phyloP scores from a whole-genome alignment of 2,113 vertebrate genomes.

The Hiodon tergisus region DNA sequence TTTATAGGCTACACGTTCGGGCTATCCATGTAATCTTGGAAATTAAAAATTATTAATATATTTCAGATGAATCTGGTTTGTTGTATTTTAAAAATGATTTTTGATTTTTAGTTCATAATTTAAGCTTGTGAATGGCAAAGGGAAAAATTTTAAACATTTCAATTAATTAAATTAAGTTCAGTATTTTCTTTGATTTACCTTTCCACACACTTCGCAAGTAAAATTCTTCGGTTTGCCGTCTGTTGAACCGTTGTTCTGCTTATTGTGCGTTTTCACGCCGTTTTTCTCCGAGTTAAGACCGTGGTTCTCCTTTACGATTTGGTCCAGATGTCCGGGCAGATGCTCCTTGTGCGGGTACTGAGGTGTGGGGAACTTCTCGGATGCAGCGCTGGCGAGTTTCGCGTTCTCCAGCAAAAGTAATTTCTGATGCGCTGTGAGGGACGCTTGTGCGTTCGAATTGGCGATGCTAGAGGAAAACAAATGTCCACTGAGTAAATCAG shows the following conservation, averaged over 20 bases:
- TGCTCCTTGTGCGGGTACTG: constrained; percentile 88
- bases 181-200: constrained; percentile 64
- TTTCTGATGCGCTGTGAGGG: constrained; percentile 84
- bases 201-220: constrained; percentile 97
- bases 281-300: constrained; percentile 68
- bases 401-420: constrained; percentile 86
- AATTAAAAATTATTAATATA: too few species aligned
- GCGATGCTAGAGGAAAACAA: constrained; percentile 77
- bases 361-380: constrained; percentile 78
- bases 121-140: background rate
- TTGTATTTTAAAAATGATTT: background rate
- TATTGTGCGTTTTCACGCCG: constrained; percentile 70
- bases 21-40: too few species aligned
- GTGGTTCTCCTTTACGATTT: constrained; percentile 88
- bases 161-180: background rate
- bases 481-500: constrained; percentile 81
- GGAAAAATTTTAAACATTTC: background rate
- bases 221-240: constrained; percentile 94
- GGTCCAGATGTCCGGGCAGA: constrained; percentile 87
- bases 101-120: too few species aligned
- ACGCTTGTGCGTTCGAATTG: constrained; percentile 71
- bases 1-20: too few species aligned
- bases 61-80: background rate
- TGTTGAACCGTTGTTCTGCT: constrained; percentile 54
- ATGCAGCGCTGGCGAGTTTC: constrained; percentile 69